Evolutionary conservation across 1,140 invertebrate species (phyloP).

Genomic region (Euglossa dilemma): DNA sequence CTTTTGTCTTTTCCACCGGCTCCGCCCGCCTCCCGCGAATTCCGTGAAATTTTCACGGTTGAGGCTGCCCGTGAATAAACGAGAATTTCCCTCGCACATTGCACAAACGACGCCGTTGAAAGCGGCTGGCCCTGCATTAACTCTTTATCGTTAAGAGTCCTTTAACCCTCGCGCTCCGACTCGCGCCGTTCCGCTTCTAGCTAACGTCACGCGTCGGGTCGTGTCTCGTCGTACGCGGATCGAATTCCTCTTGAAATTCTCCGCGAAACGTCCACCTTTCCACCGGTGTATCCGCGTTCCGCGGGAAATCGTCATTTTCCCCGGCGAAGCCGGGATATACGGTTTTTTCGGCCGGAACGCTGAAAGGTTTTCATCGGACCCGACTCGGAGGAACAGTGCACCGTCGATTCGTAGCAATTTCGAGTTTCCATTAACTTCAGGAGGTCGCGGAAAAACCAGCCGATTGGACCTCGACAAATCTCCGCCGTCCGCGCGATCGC

Average conservation of each 20-base stretch:
- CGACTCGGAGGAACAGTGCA: background rate
- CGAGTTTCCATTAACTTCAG: background rate
- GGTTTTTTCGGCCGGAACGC: background rate
- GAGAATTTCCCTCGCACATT: constrained; percentile 18
- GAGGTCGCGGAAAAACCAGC: background rate
- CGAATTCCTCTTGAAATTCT: background rate
- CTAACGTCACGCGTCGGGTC: background rate
- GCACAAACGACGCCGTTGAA: background rate
- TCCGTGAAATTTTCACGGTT: background rate
- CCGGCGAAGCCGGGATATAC: background rate
- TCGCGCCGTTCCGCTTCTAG: background rate
- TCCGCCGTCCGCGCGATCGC: background rate
- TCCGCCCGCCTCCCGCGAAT: background rate
- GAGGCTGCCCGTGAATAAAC: background rate
- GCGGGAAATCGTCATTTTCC: background rate
- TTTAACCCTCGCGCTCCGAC: background rate
- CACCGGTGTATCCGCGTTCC: background rate
- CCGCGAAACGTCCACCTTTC: background rate
- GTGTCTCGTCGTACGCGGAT: no score
- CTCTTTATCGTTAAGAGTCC: background rate
- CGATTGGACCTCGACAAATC: background rate
- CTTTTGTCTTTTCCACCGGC: constrained; percentile 30
- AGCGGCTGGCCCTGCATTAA: background rate
- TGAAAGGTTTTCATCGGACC: background rate
- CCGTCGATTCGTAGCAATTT: constrained; percentile 2